Base-by-base conservation (phyloP, 2,888 invertebrate genomes). In the Chymomyza procnemis region DNA sequence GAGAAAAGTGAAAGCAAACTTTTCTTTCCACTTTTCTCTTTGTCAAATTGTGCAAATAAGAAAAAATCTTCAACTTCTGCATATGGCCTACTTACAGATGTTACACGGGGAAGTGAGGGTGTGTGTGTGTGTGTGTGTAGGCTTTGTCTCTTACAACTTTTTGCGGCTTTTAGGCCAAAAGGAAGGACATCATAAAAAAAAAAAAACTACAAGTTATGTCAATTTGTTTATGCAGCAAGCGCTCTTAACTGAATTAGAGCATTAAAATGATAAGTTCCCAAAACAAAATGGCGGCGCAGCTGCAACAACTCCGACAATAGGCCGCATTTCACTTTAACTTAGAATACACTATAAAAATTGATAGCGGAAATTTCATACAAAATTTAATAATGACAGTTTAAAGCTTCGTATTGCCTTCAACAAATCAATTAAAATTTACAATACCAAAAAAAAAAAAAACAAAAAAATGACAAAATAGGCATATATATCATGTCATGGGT, bases 181-280 rank as follows among this genome's bases (percentile, higher is more conserved):
- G 2, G 9, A 41, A 1, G 18, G n/a, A 12, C 30, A 41, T 60
- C 18, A 18, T 9, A 16, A 19, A 21, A 3, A 46, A 1, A 18
- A 9, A 41, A 47, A 34, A 26, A 26, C 57, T 34, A 34, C 57
- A 79, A 80, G 80, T 74, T 76, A 69, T 70, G 71, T 64, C 67
- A 86, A 86, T 85, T 84, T 86, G 80, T 85, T 85, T 87, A 80
- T 87, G 75, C 74, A 81, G 73, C 71, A 72, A 71, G 64, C 68
- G 66, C 72, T 72, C 69, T 71, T 81, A 74, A 79, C 74, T 79
- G 75, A 81, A 79, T 84, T 85, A 81, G 76, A 76, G 79, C 81
- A 75, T 78, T 78, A 77, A 71, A 85, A 82, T 85, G 78, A 78
- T 80, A 76, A 76, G 80, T 74, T 58, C 18, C 34, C 4, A 54